These are phyloP conservation scores for Panurus biarmicus DNA, from an alignment of 2,113 vertebrate genomes.

Conservation along the genomic window DNA sequence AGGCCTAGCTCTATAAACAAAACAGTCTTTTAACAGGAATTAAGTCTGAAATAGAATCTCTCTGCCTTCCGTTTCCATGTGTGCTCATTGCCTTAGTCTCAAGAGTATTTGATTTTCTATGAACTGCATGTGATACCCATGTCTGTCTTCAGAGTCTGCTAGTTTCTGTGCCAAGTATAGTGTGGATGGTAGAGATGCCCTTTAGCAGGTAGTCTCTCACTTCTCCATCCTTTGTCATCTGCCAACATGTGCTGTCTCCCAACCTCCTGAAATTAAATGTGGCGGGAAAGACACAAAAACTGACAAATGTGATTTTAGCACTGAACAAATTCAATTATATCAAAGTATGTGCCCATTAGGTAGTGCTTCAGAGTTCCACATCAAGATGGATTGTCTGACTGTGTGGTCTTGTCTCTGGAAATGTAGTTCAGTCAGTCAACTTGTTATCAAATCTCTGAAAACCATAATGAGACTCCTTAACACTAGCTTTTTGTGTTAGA, in stretches of 20 bases:
- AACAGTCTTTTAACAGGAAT: not conserved
- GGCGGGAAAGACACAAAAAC: not conserved
- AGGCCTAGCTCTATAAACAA: not conserved
- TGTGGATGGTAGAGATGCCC: not conserved
- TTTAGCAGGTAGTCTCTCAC: not conserved
- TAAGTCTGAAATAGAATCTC: not conserved
- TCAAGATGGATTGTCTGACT: not conserved
- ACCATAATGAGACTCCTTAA: not conserved
- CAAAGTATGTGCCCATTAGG: not conserved
- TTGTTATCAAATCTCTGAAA: not conserved
- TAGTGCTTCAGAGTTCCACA: not conserved
- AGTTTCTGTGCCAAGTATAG: not conserved
- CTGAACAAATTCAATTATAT: not conserved
- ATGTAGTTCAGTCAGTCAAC: not conserved
- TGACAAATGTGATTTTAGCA: not conserved
- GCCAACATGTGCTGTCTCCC: not conserved
- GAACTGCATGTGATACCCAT: not conserved
- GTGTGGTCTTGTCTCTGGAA: not conserved
- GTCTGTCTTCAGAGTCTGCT: not conserved
- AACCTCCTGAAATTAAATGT: not conserved
- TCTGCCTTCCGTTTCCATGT: not conserved
- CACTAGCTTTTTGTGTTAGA: too few relatives aligned
- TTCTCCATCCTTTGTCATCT: not conserved
- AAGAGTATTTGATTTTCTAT: not conserved
- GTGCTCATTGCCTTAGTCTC: rapidly evolving